Conservation (phyloP, 2,113 vertebrate species). For the Blennius ocellaris region DNA sequence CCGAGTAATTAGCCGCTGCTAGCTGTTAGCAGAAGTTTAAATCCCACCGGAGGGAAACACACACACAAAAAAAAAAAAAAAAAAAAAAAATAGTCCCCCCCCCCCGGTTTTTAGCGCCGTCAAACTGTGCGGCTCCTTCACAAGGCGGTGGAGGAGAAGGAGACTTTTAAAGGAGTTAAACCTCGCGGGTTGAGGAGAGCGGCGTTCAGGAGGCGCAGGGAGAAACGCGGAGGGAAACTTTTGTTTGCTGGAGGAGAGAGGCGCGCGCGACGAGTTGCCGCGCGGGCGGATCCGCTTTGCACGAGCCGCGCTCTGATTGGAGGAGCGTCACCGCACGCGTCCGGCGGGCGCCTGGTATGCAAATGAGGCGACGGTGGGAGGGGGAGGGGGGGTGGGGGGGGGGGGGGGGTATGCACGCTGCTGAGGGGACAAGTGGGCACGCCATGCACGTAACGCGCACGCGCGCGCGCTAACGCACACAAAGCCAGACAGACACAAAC, state of each 20-base stretch:
- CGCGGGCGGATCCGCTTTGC: conserved; percentile 61
- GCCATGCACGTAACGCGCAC: too few species aligned
- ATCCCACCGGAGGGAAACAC: conserved; percentile 29
- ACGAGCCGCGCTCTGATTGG: conserved; percentile 62
- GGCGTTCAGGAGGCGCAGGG: background rate
- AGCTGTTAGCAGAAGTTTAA: conserved; percentile 64
- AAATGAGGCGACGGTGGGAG: background rate
- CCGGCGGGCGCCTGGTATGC: conserved; percentile 58
- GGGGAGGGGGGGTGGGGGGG: too few species aligned
- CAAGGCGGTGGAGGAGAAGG: background rate
- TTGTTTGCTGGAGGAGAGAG: conserved; percentile 4
- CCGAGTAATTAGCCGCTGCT: conserved; percentile 35
- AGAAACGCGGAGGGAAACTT: background rate
- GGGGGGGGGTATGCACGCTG: too few species aligned
- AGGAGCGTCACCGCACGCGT: background rate
- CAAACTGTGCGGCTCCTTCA: background rate
- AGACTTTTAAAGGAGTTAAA: background rate
- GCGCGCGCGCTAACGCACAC: background rate
- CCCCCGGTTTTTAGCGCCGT: too few species aligned
- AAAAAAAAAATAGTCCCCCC: too few species aligned
- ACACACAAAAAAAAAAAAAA: too few species aligned
- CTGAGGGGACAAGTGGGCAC: background rate
- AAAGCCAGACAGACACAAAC: too few species aligned
- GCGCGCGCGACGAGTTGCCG: conserved; percentile 65
- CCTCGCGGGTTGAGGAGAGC: background rate